These are phyloP conservation scores for Pasiphila rectangulata DNA, from an alignment of 2,888 invertebrate species.

Conservation along the genomic window DNA sequence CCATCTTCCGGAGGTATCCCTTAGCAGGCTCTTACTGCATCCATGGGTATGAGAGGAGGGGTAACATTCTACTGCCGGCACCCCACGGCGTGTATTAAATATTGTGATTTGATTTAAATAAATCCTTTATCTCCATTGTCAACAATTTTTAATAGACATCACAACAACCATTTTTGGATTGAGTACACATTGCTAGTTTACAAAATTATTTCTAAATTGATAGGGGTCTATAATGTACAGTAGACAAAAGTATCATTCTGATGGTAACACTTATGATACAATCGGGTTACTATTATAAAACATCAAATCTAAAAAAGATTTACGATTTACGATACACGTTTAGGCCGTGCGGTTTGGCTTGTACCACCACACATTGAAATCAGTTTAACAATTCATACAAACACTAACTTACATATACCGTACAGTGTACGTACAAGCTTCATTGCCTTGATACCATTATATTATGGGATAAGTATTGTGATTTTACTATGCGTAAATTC, in stretches of 20 bases:
- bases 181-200: conserved; percentile 54
- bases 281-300: not conserved
- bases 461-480: no score
- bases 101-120: not conserved
- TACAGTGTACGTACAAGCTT: no score
- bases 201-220: conserved; percentile 33
- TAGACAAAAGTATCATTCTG: conserved; percentile 3
- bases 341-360: conserved; percentile 3
- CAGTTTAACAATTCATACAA: no score
- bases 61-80: not conserved
- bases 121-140: conserved; percentile 42
- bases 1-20: no score
- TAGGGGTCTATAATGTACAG: conserved; percentile 5
- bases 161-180: conserved; percentile 80
- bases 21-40: no score
- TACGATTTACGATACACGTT: no score
- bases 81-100: not conserved
- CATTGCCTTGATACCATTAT: no score
- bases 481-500: no score
- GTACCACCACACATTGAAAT: no score
- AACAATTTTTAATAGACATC: conserved; percentile 79
- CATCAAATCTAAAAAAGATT: conserved; percentile 1
- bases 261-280: not conserved
- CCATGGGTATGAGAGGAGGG: not conserved
- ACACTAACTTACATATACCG: no score